These are phyloP conservation scores for Thaleichthys pacificus DNA, from an alignment of 2,797 vertebrate genomes.

Conservation along the genomic window DNA sequence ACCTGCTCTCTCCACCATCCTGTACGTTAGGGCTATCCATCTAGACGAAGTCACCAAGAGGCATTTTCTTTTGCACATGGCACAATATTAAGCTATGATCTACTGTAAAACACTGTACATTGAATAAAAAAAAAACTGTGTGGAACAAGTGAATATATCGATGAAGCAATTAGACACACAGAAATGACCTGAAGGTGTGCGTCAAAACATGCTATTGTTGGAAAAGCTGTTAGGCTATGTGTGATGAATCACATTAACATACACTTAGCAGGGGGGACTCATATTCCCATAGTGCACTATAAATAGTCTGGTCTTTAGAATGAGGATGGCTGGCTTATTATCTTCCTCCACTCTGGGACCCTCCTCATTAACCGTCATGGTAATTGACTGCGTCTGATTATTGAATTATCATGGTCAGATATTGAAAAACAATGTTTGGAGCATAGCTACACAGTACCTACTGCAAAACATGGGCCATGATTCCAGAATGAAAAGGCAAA, in stretches of 20 bases:
- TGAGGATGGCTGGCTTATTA: slow-evolving; percentile 43
- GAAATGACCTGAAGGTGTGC: slow-evolving; percentile 14
- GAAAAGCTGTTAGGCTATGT: neutral
- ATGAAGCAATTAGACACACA: slow-evolving; percentile 5
- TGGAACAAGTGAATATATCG: slow-evolving; percentile 52
- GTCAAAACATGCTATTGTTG: neutral
- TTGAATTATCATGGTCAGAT: slow-evolving; percentile 26
- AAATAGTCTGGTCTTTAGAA: slow-evolving; percentile 55
- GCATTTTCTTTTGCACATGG: slow-evolving; percentile 68
- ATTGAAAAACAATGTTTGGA: neutral
- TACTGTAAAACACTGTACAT: slow-evolving; percentile 64
- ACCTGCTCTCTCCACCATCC: slow-evolving; percentile 22
- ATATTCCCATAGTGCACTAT: slow-evolving; percentile 50
- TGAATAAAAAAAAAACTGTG: slow-evolving; percentile 72
- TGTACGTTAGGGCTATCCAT: slow-evolving; percentile 49
- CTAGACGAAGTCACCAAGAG: slow-evolving; percentile 40
- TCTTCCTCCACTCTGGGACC: slow-evolving; percentile 45
- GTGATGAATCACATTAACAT: slow-evolving; percentile 34
- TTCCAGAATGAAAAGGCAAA: neutral
- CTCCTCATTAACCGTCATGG: slow-evolving; percentile 38
- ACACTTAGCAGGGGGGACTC: slow-evolving; percentile 25
- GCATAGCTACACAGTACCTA: neutral
- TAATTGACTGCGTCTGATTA: slow-evolving; percentile 51
- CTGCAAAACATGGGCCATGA: neutral
- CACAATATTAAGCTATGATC: slow-evolving; percentile 44